Conservation (phyloP, 2,113 vertebrate genomes). For the Turdus rufiventris region DNA sequence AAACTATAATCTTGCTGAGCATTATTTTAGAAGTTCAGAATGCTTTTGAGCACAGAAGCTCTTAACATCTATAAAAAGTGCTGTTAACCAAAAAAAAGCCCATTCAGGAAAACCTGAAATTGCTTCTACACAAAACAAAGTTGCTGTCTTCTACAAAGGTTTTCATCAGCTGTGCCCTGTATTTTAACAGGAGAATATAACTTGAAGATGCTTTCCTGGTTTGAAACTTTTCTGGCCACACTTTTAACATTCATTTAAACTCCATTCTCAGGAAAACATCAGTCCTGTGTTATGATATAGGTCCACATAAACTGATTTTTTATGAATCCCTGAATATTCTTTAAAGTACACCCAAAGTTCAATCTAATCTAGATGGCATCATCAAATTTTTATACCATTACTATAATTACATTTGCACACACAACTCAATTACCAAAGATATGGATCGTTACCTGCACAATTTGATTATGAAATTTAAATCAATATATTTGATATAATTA, state of each 20-base stretch:
- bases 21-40: not conserved
- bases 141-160: not conserved
- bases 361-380: slow-evolving; percentile 73
- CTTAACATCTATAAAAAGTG: not conserved
- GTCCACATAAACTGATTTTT: slow-evolving; percentile 62
- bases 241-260: slow-evolving; percentile 8
- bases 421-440: slow-evolving; percentile 74
- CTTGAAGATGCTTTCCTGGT: not conserved
- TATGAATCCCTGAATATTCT: slow-evolving; percentile 68
- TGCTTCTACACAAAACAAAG: not conserved
- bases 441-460: slow-evolving; percentile 67
- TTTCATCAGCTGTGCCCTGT: not conserved
- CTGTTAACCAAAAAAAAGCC: not conserved
- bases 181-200: not conserved
- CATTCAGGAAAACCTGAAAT: not conserved
- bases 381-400: slow-evolving; percentile 77
- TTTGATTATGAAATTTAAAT: slow-evolving; percentile 71
- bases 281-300: slow-evolving; percentile 27
- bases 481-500: slow-evolving; percentile 74
- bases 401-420: slow-evolving; percentile 71
- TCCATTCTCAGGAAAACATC: slow-evolving; percentile 10
- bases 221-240: not conserved
- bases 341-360: slow-evolving; percentile 73
- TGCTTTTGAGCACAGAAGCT: not conserved
- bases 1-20: not conserved